These are phyloP conservation scores for Heteromormyrus szaboi DNA, from an alignment of 2,797 vertebrate species.

Conservation along the genomic window DNA sequence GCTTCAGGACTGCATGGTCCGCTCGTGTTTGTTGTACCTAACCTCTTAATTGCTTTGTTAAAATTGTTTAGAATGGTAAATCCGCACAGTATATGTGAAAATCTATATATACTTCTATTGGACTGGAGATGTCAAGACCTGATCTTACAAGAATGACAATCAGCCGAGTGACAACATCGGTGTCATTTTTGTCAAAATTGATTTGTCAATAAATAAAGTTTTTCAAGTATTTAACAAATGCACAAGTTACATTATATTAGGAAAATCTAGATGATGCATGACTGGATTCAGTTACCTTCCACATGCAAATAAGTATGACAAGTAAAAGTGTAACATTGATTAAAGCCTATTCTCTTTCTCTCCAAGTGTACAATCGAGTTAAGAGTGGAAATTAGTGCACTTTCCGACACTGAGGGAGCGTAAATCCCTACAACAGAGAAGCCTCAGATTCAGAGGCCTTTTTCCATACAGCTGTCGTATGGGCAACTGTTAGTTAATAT, in stretches of 20 bases:
- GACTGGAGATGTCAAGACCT: not conserved
- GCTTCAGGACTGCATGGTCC: not conserved
- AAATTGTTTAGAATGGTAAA: not conserved
- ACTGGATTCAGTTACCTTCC: not conserved
- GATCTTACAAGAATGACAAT: not conserved
- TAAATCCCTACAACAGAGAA: not conserved
- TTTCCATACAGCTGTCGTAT: not conserved
- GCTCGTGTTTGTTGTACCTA: not conserved
- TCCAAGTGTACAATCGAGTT: not conserved
- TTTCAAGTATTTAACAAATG: not conserved
- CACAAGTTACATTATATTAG: not conserved
- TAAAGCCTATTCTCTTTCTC: not conserved
- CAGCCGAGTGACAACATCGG: not conserved
- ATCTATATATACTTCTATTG: not conserved
- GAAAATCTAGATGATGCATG: not conserved
- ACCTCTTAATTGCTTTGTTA: not conserved
- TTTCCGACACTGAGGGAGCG: not conserved
- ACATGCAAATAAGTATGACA: not conserved
- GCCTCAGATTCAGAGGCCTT: not conserved
- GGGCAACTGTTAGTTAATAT: slow-evolving; percentile 42
- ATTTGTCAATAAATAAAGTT: not conserved
- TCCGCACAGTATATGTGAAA: not conserved
- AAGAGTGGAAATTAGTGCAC: not conserved
- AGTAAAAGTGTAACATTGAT: not conserved
- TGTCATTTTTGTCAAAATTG: not conserved